These are phyloP conservation scores for Xenopus borealis DNA, from an alignment of 2,113 vertebrate genomes.

Conservation along the genomic window DNA sequence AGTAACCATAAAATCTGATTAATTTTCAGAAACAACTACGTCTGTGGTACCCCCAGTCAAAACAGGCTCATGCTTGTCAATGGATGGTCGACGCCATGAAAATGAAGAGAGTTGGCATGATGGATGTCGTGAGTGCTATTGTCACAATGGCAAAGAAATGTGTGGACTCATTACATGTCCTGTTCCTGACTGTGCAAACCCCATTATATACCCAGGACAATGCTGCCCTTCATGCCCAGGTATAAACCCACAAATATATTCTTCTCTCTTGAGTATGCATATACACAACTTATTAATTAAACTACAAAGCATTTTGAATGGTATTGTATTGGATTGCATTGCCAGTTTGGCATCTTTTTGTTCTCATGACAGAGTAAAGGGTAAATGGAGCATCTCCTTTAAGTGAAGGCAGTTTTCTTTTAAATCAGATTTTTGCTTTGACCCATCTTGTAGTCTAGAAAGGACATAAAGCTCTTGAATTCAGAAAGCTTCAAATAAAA, in stretches of 20 bases:
- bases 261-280: no score
- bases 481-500: no score
- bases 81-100: conserved; percentile 82
- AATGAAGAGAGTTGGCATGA: conserved; percentile 86
- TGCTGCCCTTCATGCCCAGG: conserved; percentile 85
- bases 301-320: no score
- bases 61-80: conserved; percentile 77
- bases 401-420: no score
- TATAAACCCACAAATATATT: conserved; percentile 48
- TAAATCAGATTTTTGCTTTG: no score
- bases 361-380: no score
- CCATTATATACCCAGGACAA: conserved; percentile 78
- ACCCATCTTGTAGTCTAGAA: no score
- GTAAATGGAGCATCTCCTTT: no score
- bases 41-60: conserved; percentile 70
- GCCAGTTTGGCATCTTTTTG: no score
- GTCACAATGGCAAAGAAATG: conserved; percentile 83
- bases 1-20: conserved; percentile 29
- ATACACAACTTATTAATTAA: no score
- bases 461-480: no score
- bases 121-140: conserved; percentile 86
- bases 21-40: conserved; percentile 59
- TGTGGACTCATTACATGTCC: conserved; percentile 86
- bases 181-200: conserved; percentile 77
- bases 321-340: no score